Base-by-base conservation (phyloP, 2,113 vertebrate genomes). In the Phrynosoma blainvillii region DNA sequence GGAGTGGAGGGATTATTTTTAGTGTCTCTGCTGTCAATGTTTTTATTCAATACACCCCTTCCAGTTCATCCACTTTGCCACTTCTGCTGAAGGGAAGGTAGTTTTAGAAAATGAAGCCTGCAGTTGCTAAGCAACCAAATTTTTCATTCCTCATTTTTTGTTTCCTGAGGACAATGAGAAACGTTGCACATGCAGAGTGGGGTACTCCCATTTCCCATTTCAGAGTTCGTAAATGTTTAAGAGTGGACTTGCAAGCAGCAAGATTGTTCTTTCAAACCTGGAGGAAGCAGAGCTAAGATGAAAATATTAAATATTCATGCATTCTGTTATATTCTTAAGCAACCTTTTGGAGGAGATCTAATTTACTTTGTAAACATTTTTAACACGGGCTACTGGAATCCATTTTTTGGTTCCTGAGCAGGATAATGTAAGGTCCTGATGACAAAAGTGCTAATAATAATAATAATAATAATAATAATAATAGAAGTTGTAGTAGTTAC, bases 311-410 rank as follows among this genome's bases (percentile, higher is more conserved):
- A 3, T 85, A 47, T 65, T 85, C 27, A 79, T 14, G 40, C 4
- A 30, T 30, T 65, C 12, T 27, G 14, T n/a, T 85, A 77, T 20
- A 76, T 85, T 54, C 30, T 84, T 73, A 62, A 75, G 4, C 52
- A 40, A 42, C 54, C 21, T 40, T 42, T 76, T 32, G 59, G n/a
- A 75, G 59, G 32, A 56, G 20, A 27, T 36, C 30, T 23, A 25
- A 18, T 83, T 71, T 12, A 79, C 14, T 79, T 9, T 66, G 71
- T 18, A n/a, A 27, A 20, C 54, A 32, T 56, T 2, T 56, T 80
- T 32, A 20, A 32, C 42, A 78, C 4, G 79, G n/a, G 88, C 75
- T 80, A 87, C 84, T 84, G 36, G 74, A 87, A 84, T 82, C 9
- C 0, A 5, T 47, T 88, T 85, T 87, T 84, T 2, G 77, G 86